Base-by-base conservation (phyloP, 2,888 invertebrate species). In the Lepetodrilus schrolli region DNA sequence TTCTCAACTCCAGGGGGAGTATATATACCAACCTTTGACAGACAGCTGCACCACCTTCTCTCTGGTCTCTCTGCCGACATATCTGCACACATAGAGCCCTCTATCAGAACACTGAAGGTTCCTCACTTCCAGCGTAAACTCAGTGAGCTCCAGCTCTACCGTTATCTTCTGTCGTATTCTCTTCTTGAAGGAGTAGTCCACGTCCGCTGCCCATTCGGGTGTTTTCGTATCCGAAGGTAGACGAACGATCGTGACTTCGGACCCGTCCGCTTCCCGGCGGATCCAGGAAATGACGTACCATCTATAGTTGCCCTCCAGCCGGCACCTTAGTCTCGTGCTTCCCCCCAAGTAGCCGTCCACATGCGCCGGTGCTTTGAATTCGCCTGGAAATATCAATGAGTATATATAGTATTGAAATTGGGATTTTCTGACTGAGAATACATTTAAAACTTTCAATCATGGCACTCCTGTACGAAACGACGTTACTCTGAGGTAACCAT, bases 281-380 rank as follows among this genome's bases (percentile, higher is more conserved):
- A 43, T 43, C 68, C 68, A 68, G 23, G 68, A 68, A 13, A 68
- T 68, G 68, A 68, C 68, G 26, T 68, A 68, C 68, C 68, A 68
- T 13, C 68, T 38, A 30, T 68, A 43, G 10, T 47, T 21, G 20
- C 47, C 68, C 17, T 68, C 43, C 1, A 68, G 43, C 4, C 47
- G 43, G 30, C 68, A 68, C 26, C 47, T 21, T 1, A 68, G 68
- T 13, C 26, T 38, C 5, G 47, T 47, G 7, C 43, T 68, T 17
- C 23, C 7, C 3, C 68, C 68, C 17, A 68, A 5, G 1, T 34
- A 23, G 13, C 68, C 68, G 4, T 38, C 21, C 4, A 43, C 68
- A n/a, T n/a, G n/a, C 13, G 3, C 1, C 20, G 68, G 47, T 43
- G 47, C 68, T 7, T 68, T 30, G 23, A 68, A 68, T 7, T 68